Evolutionary conservation across 2,113 vertebrate genomes (phyloP).

Genomic region (Dipodomys ordii): DNA sequence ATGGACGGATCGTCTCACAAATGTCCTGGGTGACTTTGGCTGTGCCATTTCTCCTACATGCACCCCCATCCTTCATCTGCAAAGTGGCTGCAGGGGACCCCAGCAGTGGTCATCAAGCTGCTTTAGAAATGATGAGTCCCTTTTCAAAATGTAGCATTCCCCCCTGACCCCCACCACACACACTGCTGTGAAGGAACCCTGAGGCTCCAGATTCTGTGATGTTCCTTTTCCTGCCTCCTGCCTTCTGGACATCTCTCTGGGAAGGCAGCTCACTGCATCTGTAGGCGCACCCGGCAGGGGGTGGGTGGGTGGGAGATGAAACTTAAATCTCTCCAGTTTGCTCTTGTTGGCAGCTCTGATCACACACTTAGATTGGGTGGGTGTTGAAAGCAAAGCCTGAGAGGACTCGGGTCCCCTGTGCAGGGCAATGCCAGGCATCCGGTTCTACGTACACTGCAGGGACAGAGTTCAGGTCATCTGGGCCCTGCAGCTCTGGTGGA

Average conservation of each 20-base stretch:
- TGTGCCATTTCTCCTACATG: not conserved
- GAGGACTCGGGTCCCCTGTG: slow-evolving; percentile 36
- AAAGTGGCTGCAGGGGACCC: not conserved
- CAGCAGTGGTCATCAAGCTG: not conserved
- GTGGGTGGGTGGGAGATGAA: slow-evolving; percentile 59
- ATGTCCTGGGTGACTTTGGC: not conserved
- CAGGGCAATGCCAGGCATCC: not conserved
- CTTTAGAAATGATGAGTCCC: not conserved
- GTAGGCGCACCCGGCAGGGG: slow-evolving; percentile 24
- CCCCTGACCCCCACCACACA: too few relatives aligned
- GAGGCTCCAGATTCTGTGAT: not conserved
- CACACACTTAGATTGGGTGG: not conserved
- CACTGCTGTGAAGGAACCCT: not conserved
- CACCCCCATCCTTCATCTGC: not conserved
- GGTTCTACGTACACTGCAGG: slow-evolving; percentile 18
- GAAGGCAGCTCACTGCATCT: slow-evolving; percentile 2
- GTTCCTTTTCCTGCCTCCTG: not conserved
- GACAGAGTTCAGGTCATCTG: not conserved
- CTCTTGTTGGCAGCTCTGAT: slow-evolving; percentile 66
- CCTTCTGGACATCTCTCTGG: not conserved
- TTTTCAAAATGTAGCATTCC: not conserved
- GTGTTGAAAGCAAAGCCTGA: slow-evolving; percentile 60
- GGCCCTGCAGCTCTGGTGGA: not conserved
- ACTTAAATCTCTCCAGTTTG: slow-evolving; percentile 65
- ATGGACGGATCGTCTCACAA: not conserved